Evolutionary conservation across 2,113 vertebrate genomes (phyloP), one percentile per base, ranked within the genome.

Genomic region (Chrysemys picta): DNA sequence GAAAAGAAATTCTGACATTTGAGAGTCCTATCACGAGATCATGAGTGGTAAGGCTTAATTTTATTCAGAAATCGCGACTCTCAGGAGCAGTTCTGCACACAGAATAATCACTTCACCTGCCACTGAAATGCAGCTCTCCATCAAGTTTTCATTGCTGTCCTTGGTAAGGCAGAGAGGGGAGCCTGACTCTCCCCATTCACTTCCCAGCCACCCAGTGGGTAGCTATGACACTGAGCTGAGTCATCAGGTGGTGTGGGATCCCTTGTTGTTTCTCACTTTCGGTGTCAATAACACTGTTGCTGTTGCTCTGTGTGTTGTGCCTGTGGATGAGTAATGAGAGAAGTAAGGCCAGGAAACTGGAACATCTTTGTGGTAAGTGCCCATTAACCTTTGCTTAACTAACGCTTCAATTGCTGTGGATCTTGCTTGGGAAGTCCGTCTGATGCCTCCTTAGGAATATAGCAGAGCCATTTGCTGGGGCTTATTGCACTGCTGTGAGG

Each of bases 311-410:
- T 80, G 31, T 84, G 29, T 91, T 87, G 22, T 22, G 84, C 29
- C 83, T 96, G 75, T 10, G 21, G 93, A 88, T 94, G 92, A 96
- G 11, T 92, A 89, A 94, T 94, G 81, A 89, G 65, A 90, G n/a
- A 94, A 94, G 95, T 96, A 89, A 90, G 78, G 49, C 52, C 31
- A 91, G 69, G 87, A 95, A 87, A 82, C 80, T 57, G 54, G 82
- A 94, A 84, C 82, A 76, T 88, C 95, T 89, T 92, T 88, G 87
- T 89, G 49, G 38, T 88, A 95, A 87, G 59, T 80, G 69, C 91
- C 93, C 25, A 91, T 81, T 95, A 92, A 27, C 35, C 85, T 93
- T 95, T 96, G 53, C 81, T 96, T 95, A 96, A 95, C 87, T 95
- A 92, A 89, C 49, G 3, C 24, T 90, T 24, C 56, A 85, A 3